Conservation (phyloP, 2,888 invertebrate species). For the Drymonia ruficornis region DNA sequence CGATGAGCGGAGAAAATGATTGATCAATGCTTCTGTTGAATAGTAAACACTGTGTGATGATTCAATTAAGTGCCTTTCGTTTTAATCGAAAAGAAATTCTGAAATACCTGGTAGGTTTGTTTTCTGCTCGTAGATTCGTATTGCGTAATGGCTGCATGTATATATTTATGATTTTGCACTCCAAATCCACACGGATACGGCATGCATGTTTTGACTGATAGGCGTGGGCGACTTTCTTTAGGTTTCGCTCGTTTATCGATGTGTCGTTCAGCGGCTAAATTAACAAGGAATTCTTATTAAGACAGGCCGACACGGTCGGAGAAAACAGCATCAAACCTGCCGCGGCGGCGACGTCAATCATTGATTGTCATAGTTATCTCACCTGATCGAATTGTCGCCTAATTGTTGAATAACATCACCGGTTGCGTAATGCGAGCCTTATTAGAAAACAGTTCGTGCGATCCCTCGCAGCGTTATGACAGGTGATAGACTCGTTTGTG, state of each 20-base stretch:
- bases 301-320: slow-evolving; percentile 44
- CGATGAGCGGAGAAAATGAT: slow-evolving; percentile 55
- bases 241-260: slow-evolving; percentile 47
- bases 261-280: slow-evolving; percentile 33
- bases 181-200: slow-evolving; percentile 48
- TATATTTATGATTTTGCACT: slow-evolving; percentile 34
- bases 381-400: slow-evolving; percentile 58
- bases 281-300: slow-evolving; percentile 55
- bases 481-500: slow-evolving; percentile 49
- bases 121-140: slow-evolving; percentile 21
- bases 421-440: slow-evolving; percentile 52
- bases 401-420: slow-evolving; percentile 64
- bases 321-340: slow-evolving; percentile 45
- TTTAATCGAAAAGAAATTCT: slow-evolving; percentile 42
- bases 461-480: slow-evolving; percentile 40
- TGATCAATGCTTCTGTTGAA: slow-evolving; percentile 55
- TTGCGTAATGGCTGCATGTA: slow-evolving; percentile 44
- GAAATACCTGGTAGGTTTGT: slow-evolving; percentile 29
- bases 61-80: slow-evolving; percentile 51
- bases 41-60: slow-evolving; percentile 39
- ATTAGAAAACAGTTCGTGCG: slow-evolving; percentile 47
- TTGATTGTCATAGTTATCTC: slow-evolving; percentile 54
- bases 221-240: slow-evolving; percentile 47
- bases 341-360: slow-evolving; percentile 42
- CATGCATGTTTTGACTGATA: slow-evolving; percentile 49